Evolutionary conservation across 2,113 vertebrate species (phyloP).

Genomic region (Chionomys nivalis): DNA sequence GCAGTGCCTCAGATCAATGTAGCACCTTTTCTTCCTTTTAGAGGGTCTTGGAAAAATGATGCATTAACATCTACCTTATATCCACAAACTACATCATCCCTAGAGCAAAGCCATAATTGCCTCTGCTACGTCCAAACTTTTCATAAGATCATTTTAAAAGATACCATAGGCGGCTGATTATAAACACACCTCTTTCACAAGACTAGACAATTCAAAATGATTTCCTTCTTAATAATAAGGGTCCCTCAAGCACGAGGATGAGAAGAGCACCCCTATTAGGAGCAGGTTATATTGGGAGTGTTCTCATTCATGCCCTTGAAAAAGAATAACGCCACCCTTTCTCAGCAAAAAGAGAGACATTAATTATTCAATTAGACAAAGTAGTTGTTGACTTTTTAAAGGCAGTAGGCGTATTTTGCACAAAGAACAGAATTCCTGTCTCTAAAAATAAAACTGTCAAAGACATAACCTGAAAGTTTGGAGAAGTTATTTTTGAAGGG

Average conservation of each 20-base stretch:
- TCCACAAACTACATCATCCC: not conserved
- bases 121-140: not conserved
- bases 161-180: not conserved
- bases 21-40: not conserved
- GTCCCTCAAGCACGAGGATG: slow-evolving; percentile 18
- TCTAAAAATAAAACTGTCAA: slow-evolving; percentile 55
- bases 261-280: not conserved
- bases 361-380: slow-evolving; percentile 74
- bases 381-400: slow-evolving; percentile 65
- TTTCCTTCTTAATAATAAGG: slow-evolving; percentile 50
- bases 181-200: not conserved
- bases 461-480: slow-evolving; percentile 16
- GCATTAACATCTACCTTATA: not conserved
- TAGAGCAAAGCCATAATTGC: not conserved
- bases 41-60: not conserved
- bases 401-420: slow-evolving; percentile 25
- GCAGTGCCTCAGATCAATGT: not conserved
- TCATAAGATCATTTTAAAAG: slow-evolving; percentile 2
- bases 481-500: not conserved
- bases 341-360: slow-evolving; percentile 15
- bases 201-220: not conserved
- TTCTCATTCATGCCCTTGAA: slow-evolving; percentile 63
- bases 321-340: slow-evolving; percentile 35
- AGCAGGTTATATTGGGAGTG: slow-evolving; percentile 64
- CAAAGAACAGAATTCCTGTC: slow-evolving; percentile 46